Evolutionary conservation across 2,797 vertebrate genomes (phyloP).

Genomic region (Decapterus maruadsi): DNA sequence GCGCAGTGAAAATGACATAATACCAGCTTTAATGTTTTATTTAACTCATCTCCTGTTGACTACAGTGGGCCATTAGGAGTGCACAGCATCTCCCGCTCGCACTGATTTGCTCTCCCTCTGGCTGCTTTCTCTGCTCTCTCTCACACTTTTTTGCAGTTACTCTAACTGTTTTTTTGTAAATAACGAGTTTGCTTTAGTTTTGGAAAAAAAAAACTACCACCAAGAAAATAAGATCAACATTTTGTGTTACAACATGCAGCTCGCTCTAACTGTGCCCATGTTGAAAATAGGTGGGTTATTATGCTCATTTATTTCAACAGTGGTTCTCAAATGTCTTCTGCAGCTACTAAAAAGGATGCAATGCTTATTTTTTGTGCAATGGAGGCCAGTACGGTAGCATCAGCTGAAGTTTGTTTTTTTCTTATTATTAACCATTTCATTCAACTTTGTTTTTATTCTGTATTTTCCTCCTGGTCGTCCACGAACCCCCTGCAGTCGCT

Average conservation of each 20-base stretch:
- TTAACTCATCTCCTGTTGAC: constrained; percentile 73
- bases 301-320: constrained; percentile 42
- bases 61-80: constrained; percentile 62
- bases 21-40: constrained; percentile 77
- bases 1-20: constrained; percentile 73
- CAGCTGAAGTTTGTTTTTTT: no score
- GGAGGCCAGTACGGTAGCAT: no score
- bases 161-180: constrained; percentile 24
- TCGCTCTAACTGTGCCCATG: constrained; percentile 4
- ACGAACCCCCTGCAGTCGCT: no score
- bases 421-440: no score
- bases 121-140: constrained; percentile 7
- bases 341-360: no score
- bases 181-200: constrained; percentile 40
- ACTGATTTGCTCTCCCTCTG: constrained; percentile 54
- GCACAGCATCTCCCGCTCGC: constrained; percentile 40
- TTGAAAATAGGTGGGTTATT: constrained; percentile 13
- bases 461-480: no score
- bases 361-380: no score
- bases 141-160: constrained; percentile 17
- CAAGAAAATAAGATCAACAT: constrained; percentile 24
- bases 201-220: constrained; percentile 27
- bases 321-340: no score
- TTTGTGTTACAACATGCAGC: neutral
- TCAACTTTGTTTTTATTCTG: no score